Base-by-base conservation (phyloP, 2,888 invertebrate species). In the Biston stratarius region DNA sequence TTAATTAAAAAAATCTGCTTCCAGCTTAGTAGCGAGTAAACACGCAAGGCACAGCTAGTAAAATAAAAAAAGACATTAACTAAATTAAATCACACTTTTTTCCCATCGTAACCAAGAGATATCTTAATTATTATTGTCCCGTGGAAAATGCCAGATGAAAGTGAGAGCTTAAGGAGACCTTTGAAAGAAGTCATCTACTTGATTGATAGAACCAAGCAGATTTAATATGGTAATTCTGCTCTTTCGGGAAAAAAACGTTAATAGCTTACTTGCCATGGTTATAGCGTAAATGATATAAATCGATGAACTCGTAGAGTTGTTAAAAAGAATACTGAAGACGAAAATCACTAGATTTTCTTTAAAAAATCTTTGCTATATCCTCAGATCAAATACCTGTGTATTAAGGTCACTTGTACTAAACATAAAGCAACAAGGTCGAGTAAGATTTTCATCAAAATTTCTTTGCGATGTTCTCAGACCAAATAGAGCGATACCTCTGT, bases 191-290 rank as follows among this genome's bases (percentile, higher is more conserved):
- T 88, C 89, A 87, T 86, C 87, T 81, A 61, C 76, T 83, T 92
- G 92, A 92, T 92, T 92, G 92, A 93, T 93, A 90, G 84, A 67
- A 65, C 67, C 77, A 66, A 77, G 74, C 84, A 90, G 93, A 92
- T 92, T 93, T 91, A 91, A 87, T 92, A 92, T 93, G 93, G 85
- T 93, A 92, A 92, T 92, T 89, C 91, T 64, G 76, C 71, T 76
- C 75, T 52, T 80, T 77, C 71, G 68, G 67, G 68, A 74, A 72
- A 79, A 82, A 82, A 79, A 77, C 55, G 55, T 55, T 24, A 55
- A 33, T 42, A 42, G 40, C 11, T 42, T 55, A 40, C 53, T 42
- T 55, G 24, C 9, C 0, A 8, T 44, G 42, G 6, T 55, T 55
- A 12, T 33, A n/a, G 11, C 11, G 42, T n/a, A 12, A 55, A 6